Base-by-base conservation (phyloP, 2,113 vertebrate species). In the Dryoscopus gambensis region DNA sequence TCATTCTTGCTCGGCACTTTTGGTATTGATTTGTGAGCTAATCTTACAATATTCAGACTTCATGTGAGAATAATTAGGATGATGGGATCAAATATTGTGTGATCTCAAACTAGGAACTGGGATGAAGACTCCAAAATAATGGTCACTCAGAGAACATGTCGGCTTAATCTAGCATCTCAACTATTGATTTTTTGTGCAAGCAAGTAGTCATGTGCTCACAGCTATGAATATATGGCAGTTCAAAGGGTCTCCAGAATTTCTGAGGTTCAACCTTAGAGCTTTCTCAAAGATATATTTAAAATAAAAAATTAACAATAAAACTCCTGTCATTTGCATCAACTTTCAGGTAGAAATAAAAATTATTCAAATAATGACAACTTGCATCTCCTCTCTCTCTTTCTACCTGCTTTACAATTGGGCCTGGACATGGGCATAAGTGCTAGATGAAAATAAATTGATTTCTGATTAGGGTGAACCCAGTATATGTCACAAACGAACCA, bases 221-320 rank as follows among this genome's bases (percentile, higher is more conserved):
- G 13, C 10, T 50, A 20, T 18, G 18, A 67, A 53, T 75, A 59
- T 42, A 64, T 33, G 16, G 4, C 18, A 37, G 10, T 56, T 64
- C 49, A 69, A 22, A 0, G 2, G 52, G 8, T 62, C 37, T 56
- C 7, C 35, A 76, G 33, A 73, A 50, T 31, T 87, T 80, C n/a
- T 62, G 37, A 3, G 2, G 5, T 39, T 33, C 31, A 50, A 37
- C 5, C 1, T 2, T 49, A 44, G 37, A 31, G 2, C 3, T 60
- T 62, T 6, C 22, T 22, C 5, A 55, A 62, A 75, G 44, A 42
- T 5, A 3, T 16, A 42, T 37, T 63, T 47, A 7, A 77, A 65
- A n/a, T 44, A 42, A 89, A 83, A 39, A 52, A 35, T 7, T 21
- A 37, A 21, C 12, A 28, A 13, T 12, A 75, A 53, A 70, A 40